Base-by-base conservation (phyloP, 2,113 vertebrate species). In the Columbina picui region DNA sequence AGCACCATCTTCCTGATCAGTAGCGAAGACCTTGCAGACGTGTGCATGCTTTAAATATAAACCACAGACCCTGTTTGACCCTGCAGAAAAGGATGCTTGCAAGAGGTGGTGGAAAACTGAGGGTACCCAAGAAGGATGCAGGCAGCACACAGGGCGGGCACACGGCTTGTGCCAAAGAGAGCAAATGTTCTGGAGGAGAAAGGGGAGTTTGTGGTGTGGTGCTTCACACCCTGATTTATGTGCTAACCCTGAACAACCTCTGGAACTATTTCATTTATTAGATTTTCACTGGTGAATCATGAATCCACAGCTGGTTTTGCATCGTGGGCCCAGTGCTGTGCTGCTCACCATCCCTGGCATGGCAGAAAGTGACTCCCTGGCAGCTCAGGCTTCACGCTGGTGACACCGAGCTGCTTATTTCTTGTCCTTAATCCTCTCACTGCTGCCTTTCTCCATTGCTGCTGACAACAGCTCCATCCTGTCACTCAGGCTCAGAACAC, bases 311-410 rank as follows among this genome's bases (percentile, higher is more conserved):
- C 34, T 57, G 23, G 27, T 27, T 45, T 64, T 43, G 36, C 18
- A 10, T 25, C 3, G 1, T 29, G 30, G 60, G 60, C 13, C 29
- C 60, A 47, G 32, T 38, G 43, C 64, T 59, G 56, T 47, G 49
- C 41, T 47, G 49, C 63, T 65, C 55, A 57, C 38, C 0, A 0
- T 13, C 29, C 21, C 56, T 67, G 56, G 53, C 43, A 32, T 0
- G 10, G 50, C 61, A 55, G 38, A 9, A 12, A 12, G 8, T 10
- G 32, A 43, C 10, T 82, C 9, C 29, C 32, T 3, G 7, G 49
- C 36, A 87, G 73, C 38, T 69, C 76, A 39, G 27, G 29, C 45
- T 60, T 64, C 34, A 47, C 18, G 19, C 15, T 4, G 20, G 32
- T 52, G 67, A 84, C 59, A 79, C 39, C 4, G 3, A 85, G 26